Evolutionary conservation across 2,888 invertebrate genomes (phyloP).

Genomic region (Timandra comae): DNA sequence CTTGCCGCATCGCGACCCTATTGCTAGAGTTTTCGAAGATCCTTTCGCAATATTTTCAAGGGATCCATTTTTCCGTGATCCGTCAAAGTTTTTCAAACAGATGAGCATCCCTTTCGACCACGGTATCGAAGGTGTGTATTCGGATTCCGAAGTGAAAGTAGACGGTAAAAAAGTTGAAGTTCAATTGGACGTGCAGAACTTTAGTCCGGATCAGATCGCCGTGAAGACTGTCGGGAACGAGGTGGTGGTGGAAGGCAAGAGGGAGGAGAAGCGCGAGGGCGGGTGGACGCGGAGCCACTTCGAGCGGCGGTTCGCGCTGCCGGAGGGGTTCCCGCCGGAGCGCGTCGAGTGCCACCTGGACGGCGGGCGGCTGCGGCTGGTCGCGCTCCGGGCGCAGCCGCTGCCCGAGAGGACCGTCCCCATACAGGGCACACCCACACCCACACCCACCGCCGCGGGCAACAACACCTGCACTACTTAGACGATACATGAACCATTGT

Average conservation of each 20-base stretch:
- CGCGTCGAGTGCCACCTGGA: constrained; percentile 85
- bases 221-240: constrained; percentile 86
- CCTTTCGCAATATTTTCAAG: constrained; percentile 47
- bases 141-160: constrained; percentile 72
- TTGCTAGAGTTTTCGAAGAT: constrained; percentile 50
- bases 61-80: constrained; percentile 64
- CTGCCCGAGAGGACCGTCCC: constrained; percentile 50
- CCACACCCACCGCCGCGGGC: too few species aligned
- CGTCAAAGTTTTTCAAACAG: constrained; percentile 49
- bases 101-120: constrained; percentile 43
- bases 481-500: too few species aligned
- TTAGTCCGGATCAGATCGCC: constrained; percentile 85
- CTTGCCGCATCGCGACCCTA: constrained; percentile 48
- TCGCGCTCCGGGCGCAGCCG: constrained; percentile 76
- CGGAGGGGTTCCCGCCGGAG: constrained; percentile 84
- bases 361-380: constrained; percentile 83
- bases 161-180: constrained; percentile 84
- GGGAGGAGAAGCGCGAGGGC: constrained; percentile 84
- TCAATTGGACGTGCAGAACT: constrained; percentile 86
- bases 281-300: constrained; percentile 87
- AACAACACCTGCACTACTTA: too few species aligned
- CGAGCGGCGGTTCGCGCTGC: constrained; percentile 83
- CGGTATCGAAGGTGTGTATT: constrained; percentile 68
- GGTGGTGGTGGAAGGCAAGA: constrained; percentile 86
- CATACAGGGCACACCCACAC: constrained; percentile 48